Evolutionary conservation across 2,113 vertebrate species (phyloP), one percentile per base, ranked within the genome.

Genomic region (Prunella himalayana): DNA sequence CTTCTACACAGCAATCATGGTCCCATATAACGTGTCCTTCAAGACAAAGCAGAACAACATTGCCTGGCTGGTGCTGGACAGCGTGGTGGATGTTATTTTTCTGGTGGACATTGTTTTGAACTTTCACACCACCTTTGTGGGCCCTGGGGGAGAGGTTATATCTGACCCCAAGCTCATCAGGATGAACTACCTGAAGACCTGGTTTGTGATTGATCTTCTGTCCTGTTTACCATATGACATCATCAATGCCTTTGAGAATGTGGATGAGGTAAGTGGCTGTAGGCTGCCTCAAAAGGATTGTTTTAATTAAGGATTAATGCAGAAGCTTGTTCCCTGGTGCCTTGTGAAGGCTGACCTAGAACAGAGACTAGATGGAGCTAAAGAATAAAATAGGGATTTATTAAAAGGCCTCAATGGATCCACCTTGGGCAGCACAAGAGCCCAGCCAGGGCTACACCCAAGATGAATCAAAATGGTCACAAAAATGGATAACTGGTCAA

Each of bases 191-290:
- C 97, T 99, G 97, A 99, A 99, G 98, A 99, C 99, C 7, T 99
- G 99, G 99, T 99, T 99, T 89, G 99, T 99, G 97, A 99, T 99
- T 21, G 99, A 99, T 95, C 98, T 99, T 82, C 98, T 99, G 85
- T 99, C 99, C 95, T 99, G 99, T 97, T 98, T 99, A 98, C 99
- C 99, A n/a, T 99, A 99, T 39, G 99, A 99, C 98, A 99, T 99
- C 98, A 99, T 99, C 98, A 99, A 99, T 96, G 99, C 99, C 98
- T 99, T 99, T 66, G 99, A 99, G 98, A 99, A 99, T 27, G 99
- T 99, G 72, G 99, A 99, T 59, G 99, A 99, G 99, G 99, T 99
- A 97, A 94, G 98, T 72, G 20, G 20, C 13, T 75, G 45, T 7
- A 14, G 35, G 35, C 39, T 5, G 2, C 19, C 60, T 50, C 51